Evolutionary conservation across 2,113 vertebrate genomes (phyloP).

Genomic region (Carollia perspicillata): DNA sequence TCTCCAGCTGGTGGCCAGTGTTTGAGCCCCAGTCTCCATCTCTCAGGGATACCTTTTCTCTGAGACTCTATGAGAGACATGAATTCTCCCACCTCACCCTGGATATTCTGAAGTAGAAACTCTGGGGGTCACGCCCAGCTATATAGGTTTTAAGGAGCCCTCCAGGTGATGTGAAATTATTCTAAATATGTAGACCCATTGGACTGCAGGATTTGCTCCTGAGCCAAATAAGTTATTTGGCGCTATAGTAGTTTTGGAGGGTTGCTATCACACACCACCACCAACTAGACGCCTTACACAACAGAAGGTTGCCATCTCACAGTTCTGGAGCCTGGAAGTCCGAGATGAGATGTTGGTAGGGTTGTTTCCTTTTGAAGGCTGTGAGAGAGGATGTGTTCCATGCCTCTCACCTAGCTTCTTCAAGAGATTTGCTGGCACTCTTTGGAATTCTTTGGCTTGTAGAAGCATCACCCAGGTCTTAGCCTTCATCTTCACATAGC

Average conservation of each 20-base stretch:
- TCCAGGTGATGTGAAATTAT: neutral
- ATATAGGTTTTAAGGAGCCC: neutral
- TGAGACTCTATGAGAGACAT: neutral
- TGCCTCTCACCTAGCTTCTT: neutral
- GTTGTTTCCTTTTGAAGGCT: neutral
- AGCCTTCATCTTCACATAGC: neutral
- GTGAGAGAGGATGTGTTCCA: neutral
- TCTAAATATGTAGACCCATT: neutral
- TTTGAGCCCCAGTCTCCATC: neutral
- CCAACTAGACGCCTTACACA: neutral
- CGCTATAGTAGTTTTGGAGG: neutral
- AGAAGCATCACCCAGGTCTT: neutral
- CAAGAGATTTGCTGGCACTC: neutral
- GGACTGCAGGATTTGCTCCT: neutral
- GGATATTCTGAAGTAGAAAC: neutral
- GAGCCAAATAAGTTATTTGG: neutral
- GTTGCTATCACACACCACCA: neutral
- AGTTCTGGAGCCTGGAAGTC: neutral
- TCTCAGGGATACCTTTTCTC: neutral
- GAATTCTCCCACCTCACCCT: neutral
- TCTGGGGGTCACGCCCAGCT: neutral
- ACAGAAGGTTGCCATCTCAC: neutral
- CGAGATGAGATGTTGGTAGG: neutral
- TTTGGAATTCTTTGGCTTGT: neutral
- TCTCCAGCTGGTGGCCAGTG: neutral